Conservation (phyloP, 2,113 vertebrate genomes). For the Bettongia penicillata region DNA sequence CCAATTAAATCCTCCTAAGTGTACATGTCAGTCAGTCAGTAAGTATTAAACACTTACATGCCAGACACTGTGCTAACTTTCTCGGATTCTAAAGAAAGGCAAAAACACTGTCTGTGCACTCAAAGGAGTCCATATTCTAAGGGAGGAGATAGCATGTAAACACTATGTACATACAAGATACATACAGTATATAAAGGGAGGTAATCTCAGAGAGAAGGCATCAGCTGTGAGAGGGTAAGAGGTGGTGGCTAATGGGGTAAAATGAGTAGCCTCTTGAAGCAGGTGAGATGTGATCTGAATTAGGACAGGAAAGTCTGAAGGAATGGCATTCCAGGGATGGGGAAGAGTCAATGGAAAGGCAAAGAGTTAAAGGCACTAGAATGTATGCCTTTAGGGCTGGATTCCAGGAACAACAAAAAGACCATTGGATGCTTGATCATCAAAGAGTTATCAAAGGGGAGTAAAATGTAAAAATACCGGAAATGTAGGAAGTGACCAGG, state of each 20-base stretch:
- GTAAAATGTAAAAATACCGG: not conserved
- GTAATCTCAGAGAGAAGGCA: not conserved
- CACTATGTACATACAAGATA: not conserved
- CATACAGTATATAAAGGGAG: not conserved
- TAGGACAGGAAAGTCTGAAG: not conserved
- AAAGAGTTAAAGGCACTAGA: not conserved
- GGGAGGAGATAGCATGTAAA: not conserved
- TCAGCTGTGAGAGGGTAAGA: accelerated
- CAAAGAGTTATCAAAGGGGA: not conserved
- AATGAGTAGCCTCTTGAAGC: not conserved
- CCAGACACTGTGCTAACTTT: not conserved
- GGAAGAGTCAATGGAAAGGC: not conserved
- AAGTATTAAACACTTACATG: not conserved
- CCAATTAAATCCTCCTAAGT: constrained; percentile 22
- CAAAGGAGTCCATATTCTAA: not conserved
- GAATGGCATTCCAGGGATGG: not conserved
- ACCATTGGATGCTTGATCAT: not conserved
- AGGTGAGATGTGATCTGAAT: not conserved
- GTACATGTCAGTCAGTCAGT: not conserved
- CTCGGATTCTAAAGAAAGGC: not conserved
- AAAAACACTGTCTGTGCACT: not conserved
- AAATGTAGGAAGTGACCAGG: not conserved
- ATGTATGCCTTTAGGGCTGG: not conserved
- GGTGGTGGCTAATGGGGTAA: not conserved
- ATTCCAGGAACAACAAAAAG: not conserved